Conservation (phyloP, 2,113 vertebrate species). For the Lophura nycthemera region DNA sequence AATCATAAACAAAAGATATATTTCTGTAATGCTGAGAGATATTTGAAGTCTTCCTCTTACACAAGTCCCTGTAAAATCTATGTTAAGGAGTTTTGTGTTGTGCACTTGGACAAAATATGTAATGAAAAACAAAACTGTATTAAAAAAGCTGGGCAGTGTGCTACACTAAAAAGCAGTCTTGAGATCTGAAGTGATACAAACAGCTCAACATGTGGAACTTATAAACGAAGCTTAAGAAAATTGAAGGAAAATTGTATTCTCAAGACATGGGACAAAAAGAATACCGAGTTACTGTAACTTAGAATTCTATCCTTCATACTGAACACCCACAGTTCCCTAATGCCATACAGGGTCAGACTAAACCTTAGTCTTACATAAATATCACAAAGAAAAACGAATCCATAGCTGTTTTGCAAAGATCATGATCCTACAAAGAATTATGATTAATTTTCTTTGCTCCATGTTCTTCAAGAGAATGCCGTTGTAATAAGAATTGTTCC, state of each 20-base stretch:
- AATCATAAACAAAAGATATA: not conserved
- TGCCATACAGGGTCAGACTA: not conserved
- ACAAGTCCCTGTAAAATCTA: not conserved
- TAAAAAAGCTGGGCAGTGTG: not conserved
- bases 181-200: rapidly evolving
- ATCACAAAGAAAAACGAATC: not conserved
- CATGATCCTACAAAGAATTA: not conserved
- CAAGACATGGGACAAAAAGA: rapidly evolving
- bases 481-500: not conserved
- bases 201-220: not conserved
- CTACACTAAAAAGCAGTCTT: not conserved
- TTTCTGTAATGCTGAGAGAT: not conserved
- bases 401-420: not conserved
- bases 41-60: not conserved
- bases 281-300: not conserved
- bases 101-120: not conserved
- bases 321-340: not conserved
- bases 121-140: not conserved
- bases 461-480: not conserved
- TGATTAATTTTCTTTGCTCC: not conserved
- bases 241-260: rapidly evolving
- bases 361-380: not conserved
- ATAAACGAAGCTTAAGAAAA: not conserved
- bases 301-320: not conserved
- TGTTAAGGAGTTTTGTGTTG: rapidly evolving